These are phyloP conservation scores for Nematostella vectensis DNA, from an alignment of 92 coral and sea anemone species.

Conservation along the genomic window DNA sequence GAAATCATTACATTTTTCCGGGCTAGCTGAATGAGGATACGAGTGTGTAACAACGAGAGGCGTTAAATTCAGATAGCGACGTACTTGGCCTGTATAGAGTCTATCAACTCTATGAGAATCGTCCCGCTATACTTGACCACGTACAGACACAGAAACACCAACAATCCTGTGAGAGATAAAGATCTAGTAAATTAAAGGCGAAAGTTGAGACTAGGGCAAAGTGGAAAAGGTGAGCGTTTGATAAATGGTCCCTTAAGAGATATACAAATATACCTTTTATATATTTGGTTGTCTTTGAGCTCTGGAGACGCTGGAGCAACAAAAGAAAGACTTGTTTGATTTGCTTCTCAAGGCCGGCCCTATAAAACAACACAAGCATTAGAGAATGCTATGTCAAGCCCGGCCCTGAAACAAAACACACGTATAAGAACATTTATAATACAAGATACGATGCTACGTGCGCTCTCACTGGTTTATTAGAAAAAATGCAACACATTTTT, in stretches of 20 bases:
- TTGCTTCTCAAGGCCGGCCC: constrained; percentile 50
- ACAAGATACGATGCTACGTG: too few relatives aligned
- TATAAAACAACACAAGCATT: too few relatives aligned
- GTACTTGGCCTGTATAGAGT: constrained; percentile 78
- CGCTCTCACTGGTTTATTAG: too few relatives aligned
- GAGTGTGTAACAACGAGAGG: too few relatives aligned
- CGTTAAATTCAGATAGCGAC: too few relatives aligned
- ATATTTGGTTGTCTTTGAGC: constrained; percentile 94
- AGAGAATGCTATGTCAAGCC: too few relatives aligned
- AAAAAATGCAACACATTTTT: too few relatives aligned
- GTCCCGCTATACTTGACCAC: constrained; percentile 75
- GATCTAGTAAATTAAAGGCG: background rate
- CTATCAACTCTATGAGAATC: constrained; percentile 55
- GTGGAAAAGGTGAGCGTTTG: too few relatives aligned
- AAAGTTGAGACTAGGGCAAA: background rate
- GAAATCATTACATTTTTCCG: too few relatives aligned
- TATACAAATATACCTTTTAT: constrained; percentile 93
- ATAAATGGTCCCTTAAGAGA: too few relatives aligned
- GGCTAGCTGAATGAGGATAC: too few relatives aligned
- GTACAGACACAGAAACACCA: constrained; percentile 86
- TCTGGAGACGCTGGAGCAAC: constrained; percentile 82
- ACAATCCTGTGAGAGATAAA: constrained; percentile 41
- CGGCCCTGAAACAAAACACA: background rate
- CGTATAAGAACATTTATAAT: too few relatives aligned
- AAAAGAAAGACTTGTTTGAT: constrained; percentile 75